Conservation (phyloP, 2,797 vertebrate genomes). For the Sciaenops ocellatus region DNA sequence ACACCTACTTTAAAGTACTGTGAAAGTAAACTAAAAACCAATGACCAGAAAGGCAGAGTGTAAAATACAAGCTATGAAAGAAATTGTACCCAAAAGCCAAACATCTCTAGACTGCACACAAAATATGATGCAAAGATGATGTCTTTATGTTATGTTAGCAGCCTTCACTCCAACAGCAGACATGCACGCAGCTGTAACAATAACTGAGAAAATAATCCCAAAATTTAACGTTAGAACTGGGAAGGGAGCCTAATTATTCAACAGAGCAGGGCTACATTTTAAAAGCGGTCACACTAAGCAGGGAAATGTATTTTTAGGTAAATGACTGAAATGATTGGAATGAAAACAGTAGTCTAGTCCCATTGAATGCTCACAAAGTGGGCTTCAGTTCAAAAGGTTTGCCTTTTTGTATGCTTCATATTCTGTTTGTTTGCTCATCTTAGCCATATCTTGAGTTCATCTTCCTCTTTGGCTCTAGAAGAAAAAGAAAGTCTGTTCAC, state of each 20-base stretch:
- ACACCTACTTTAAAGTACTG: conserved; percentile 42
- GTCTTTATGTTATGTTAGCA: conserved; percentile 42
- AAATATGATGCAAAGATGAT: conserved; percentile 16
- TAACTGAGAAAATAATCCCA: conserved; percentile 35
- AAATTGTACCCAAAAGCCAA: conserved; percentile 42
- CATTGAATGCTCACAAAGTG: conserved; percentile 15
- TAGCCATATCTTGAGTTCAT: conserved; percentile 11
- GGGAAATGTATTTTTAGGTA: conserved; percentile 30
- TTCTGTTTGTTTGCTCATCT: conserved; percentile 25
- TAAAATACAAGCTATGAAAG: conserved; percentile 37
- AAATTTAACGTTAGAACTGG: conserved; percentile 46
- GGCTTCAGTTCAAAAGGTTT: conserved; percentile 2
- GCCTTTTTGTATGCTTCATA: conserved; percentile 1
- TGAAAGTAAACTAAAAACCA: conserved; percentile 33
- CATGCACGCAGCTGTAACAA: conserved; percentile 38
- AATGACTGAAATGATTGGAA: conserved; percentile 5
- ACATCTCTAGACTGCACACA: conserved; percentile 21
- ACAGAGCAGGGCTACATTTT: conserved; percentile 17
- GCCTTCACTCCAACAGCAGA: conserved; percentile 32
- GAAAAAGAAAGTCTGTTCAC: conserved; percentile 21
- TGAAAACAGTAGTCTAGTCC: neutral
- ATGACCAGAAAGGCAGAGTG: conserved; percentile 35
- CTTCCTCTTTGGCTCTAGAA: conserved; percentile 13
- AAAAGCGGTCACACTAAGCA: conserved; percentile 26
- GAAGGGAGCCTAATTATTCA: conserved; percentile 20